Evolutionary conservation across 2,797 vertebrate genomes (phyloP).

Genomic region (Labeo calbasu): DNA sequence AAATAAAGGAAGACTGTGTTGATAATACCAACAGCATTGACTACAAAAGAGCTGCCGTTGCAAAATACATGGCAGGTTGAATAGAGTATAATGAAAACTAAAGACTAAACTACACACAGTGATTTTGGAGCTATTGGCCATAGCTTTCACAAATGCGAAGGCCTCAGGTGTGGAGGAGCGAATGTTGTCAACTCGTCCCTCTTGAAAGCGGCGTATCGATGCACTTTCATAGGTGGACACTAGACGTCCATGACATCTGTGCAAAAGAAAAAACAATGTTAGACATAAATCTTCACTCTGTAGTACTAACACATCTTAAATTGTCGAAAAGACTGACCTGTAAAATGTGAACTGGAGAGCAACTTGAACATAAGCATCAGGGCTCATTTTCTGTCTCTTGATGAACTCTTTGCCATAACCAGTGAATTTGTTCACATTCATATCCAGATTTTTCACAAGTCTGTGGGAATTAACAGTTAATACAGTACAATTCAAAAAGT

Average conservation of each 20-base stretch:
- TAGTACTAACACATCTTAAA: conserved; percentile 10
- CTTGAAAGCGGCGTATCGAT: conserved; percentile 89
- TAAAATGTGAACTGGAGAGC: conserved; percentile 93
- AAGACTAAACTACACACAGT: conserved; percentile 77
- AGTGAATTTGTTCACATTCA: conserved; percentile 85
- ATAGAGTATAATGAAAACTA: conserved; percentile 58
- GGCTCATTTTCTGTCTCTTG: conserved; percentile 94
- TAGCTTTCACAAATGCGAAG: conserved; percentile 86
- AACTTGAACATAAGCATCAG: conserved; percentile 94
- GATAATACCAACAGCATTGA: not conserved
- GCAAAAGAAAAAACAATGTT: not conserved
- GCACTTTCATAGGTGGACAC: conserved; percentile 95
- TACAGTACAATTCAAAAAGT: not conserved
- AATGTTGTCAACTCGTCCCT: conserved; percentile 96
- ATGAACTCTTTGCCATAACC: conserved; percentile 93
- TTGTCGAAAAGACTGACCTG: conserved; percentile 76
- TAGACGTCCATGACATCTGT: conserved; percentile 82
- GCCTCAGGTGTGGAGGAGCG: conserved; percentile 90
- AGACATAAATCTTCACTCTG: not conserved
- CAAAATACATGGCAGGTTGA: not conserved
- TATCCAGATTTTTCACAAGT: conserved; percentile 88
- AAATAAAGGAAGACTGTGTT: conserved; percentile 19
- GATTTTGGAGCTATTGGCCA: conserved; percentile 77
- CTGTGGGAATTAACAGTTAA: conserved; percentile 68
- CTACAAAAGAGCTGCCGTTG: not conserved